phyloP scores from a whole-genome alignment of 1,140 invertebrate genomes.

The Plectrocnemia conspersa region DNA sequence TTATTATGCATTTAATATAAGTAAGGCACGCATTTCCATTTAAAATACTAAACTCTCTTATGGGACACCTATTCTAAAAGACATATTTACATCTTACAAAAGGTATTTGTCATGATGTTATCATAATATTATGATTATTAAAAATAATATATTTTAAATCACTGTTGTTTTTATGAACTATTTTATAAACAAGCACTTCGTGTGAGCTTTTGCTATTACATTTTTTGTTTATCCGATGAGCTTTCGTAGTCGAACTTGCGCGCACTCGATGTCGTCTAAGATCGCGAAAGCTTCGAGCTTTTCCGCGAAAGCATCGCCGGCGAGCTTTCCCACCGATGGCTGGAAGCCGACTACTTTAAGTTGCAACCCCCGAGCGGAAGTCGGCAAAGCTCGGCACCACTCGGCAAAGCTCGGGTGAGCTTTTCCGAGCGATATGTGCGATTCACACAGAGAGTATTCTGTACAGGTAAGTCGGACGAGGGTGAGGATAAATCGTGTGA shows the following conservation, averaged over 20 bases:
- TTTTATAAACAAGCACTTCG: too few species aligned
- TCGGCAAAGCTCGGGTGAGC: conserved; percentile 22
- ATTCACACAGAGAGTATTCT: conserved; percentile 21
- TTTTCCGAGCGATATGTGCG: conserved; percentile 18
- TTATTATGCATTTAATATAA: too few species aligned
- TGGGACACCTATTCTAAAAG: too few species aligned
- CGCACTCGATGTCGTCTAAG: conserved; percentile 9
- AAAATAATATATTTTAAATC: too few species aligned
- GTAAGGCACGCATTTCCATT: too few species aligned
- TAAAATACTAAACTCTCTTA: too few species aligned
- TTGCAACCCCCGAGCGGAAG: conserved; percentile 12
- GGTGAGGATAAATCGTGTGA: conserved; percentile 24
- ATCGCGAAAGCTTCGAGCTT: conserved; percentile 10
- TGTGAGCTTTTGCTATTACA: too few species aligned
- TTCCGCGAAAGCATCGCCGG: not conserved
- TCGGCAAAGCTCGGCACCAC: conserved; percentile 10
- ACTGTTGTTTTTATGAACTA: too few species aligned
- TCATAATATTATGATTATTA: too few species aligned
- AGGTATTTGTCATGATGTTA: too few species aligned
- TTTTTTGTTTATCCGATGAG: conserved; percentile 6
- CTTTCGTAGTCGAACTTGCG: conserved; percentile 11
- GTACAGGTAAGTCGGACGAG: conserved; percentile 28
- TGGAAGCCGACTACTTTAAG: conserved; percentile 26
- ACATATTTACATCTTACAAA: too few species aligned
- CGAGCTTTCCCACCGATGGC: conserved; percentile 22